Base-by-base conservation (phyloP, 2,797 vertebrate genomes). In the Triplophysa bombifrons region DNA sequence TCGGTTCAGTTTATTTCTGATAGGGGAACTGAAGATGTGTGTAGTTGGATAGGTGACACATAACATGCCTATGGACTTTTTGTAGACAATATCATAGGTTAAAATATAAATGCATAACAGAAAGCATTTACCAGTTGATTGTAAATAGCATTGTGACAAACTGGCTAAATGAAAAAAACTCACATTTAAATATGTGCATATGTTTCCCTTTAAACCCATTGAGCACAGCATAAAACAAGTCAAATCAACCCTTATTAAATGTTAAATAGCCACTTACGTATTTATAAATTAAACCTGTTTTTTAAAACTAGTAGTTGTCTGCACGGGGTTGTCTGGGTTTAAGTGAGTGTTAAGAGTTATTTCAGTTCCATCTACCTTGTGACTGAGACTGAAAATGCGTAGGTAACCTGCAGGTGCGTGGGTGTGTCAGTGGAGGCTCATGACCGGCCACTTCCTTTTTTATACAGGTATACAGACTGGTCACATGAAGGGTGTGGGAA, bases 381-480 rank as follows among this genome's bases (percentile, higher is more conserved):
- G 84, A 76, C 46, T 66, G 81, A 84, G 77, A 83, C 73, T 74
- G 85, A 86, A 82, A 83, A 80, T 72, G 65, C 76, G 85, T 83
- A 82, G 83, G 85, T 80, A 83, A 48, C 50, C 51, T 68, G 50
- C 46, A 74, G 53, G 72, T 74, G 22, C 14, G 75, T 82, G 56
- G 64, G 76, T 74, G 80, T 78, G 69, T 84, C 72, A 83, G 19
- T 48, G 60, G 14, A 80, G 30, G 76, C 84, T 77, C 82, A 85
- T 83, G 79, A 83, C 76, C 8, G 60, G 64, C 61, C 64, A 82
- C 74, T 85, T 86, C 85, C 74, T 67, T 82, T 50, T 50, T 82
- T 76, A 46, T 61, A 46, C 82, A 84, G 82, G 84, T 86, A 84
- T 70, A 81, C 75, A 78, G 72, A 83, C 74, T 60, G 80, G 72